These are phyloP conservation scores for Ornithoptera priamus DNA, from an alignment of 2,888 invertebrate species.

Conservation along the genomic window DNA sequence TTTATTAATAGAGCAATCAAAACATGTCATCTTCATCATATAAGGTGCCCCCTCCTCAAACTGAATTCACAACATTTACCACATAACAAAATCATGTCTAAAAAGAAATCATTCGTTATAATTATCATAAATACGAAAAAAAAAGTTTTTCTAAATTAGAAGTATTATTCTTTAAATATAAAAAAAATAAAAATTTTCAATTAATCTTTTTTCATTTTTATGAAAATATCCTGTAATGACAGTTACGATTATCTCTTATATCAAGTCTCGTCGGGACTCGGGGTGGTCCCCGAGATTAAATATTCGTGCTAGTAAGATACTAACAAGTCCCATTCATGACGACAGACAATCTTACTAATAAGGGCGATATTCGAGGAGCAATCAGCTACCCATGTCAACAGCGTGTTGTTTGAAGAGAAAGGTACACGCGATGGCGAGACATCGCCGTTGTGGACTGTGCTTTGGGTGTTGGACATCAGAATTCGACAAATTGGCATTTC, in stretches of 20 bases:
- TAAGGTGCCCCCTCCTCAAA: too few relatives aligned
- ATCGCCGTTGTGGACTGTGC: slow-evolving; percentile 59
- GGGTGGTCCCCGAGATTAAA: slow-evolving; percentile 26
- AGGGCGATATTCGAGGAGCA: slow-evolving; percentile 12
- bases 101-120: too few relatives aligned
- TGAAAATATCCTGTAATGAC: too few relatives aligned
- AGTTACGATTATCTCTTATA: slow-evolving; percentile 11
- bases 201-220: neutral
- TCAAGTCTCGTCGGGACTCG: slow-evolving; percentile 5
- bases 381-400: slow-evolving; percentile 45
- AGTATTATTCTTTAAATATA: too few relatives aligned
- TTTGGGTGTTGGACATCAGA: slow-evolving; percentile 39
- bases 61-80: too few relatives aligned
- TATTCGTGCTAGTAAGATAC: slow-evolving; percentile 23
- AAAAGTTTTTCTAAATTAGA: too few relatives aligned
- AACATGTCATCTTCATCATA: neutral
- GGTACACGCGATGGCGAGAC: slow-evolving; percentile 43
- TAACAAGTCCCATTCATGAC: slow-evolving; percentile 28
- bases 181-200: neutral
- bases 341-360: slow-evolving; percentile 3
- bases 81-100: too few relatives aligned
- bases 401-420: slow-evolving; percentile 52
- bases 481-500: slow-evolving; percentile 70
- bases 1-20: neutral
- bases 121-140: too few relatives aligned